phyloP scores from a whole-genome alignment of 2,797 vertebrate genomes.

The Lerista edwardsae region DNA sequence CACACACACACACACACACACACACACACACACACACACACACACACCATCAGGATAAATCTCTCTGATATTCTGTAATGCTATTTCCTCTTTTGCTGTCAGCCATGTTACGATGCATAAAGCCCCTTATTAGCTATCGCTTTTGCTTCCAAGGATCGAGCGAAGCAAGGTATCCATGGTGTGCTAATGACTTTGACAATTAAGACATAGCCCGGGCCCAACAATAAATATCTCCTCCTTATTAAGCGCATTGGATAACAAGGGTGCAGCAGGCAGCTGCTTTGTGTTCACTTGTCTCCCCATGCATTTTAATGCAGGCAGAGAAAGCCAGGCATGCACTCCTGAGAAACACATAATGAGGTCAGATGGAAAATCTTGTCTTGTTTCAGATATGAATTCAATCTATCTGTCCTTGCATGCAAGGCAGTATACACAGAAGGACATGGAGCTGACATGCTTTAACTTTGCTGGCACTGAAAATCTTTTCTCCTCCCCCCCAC shows the following conservation, averaged over 20 bases:
- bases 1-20: not conserved
- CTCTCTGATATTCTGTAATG: constrained; percentile 64
- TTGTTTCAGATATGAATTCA: constrained; percentile 76
- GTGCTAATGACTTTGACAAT: constrained; percentile 70
- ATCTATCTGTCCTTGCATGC: constrained; percentile 72
- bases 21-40: constrained; percentile 62
- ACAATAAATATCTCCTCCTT: constrained; percentile 74
- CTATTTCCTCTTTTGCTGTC: constrained; percentile 68
- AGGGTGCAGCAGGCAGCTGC: constrained; percentile 44
- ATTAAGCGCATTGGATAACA: constrained; percentile 68
- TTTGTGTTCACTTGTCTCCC: constrained; percentile 66
- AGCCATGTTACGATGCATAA: constrained; percentile 59
- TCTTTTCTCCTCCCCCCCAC: constrained; percentile 63
- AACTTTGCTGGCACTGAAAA: constrained; percentile 69
- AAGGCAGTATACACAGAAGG: constrained; percentile 64
- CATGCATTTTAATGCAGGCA: constrained; percentile 69
- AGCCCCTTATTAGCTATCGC: constrained; percentile 71
- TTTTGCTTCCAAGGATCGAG: constrained; percentile 65
- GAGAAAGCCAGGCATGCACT: constrained; percentile 69
- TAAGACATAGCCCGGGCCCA: constrained; percentile 68
- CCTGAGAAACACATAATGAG: constrained; percentile 79
- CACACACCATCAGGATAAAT: constrained; percentile 63
- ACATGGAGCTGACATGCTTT: constrained; percentile 67
- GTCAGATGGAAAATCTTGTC: constrained; percentile 78
- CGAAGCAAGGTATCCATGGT: constrained; percentile 67